Conservation (phyloP, 2,797 vertebrate genomes). For the Sciaenops ocellatus region DNA sequence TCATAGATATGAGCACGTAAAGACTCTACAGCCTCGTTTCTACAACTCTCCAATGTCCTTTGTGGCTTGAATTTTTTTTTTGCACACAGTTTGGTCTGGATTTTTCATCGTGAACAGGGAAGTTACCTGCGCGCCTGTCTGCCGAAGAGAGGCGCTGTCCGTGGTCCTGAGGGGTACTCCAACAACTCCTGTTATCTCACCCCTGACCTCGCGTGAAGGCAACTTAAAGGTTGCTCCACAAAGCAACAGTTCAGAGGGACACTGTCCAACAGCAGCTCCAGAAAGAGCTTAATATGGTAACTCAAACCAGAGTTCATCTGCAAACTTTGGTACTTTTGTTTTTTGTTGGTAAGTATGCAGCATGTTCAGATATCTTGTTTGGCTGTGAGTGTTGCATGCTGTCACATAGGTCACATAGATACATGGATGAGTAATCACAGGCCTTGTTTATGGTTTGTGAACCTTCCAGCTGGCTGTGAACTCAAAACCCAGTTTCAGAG, state of each 20-base stretch:
- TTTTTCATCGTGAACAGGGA: slow-evolving; percentile 20
- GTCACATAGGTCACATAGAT: no score
- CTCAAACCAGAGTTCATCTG: slow-evolving; percentile 65
- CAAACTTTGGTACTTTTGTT: slow-evolving; percentile 69
- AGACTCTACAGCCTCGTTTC: not conserved
- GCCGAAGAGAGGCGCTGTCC: slow-evolving; percentile 78
- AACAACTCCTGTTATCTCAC: not conserved
- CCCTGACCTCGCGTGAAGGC: slow-evolving; percentile 13
- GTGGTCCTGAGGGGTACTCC: slow-evolving; percentile 75
- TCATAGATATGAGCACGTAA: not conserved
- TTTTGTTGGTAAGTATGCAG: slow-evolving; percentile 79
- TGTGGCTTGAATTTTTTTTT: not conserved
- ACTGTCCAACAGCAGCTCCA: slow-evolving; percentile 52
- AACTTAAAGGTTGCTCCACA: slow-evolving; percentile 2
- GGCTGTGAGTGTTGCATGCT: not conserved
- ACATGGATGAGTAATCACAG: not conserved
- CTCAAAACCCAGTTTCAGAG: slow-evolving; percentile 28
- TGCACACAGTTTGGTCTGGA: not conserved
- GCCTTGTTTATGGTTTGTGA: slow-evolving; percentile 6
- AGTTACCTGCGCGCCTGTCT: slow-evolving; percentile 40
- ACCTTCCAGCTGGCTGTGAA: slow-evolving; percentile 34
- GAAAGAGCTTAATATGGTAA: slow-evolving; percentile 76
- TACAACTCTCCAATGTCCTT: not conserved
- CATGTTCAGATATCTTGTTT: not conserved
- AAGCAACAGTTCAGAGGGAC: slow-evolving; percentile 43